Base-by-base conservation (phyloP, 2,113 vertebrate species). In the Argyrosomus japonicus region DNA sequence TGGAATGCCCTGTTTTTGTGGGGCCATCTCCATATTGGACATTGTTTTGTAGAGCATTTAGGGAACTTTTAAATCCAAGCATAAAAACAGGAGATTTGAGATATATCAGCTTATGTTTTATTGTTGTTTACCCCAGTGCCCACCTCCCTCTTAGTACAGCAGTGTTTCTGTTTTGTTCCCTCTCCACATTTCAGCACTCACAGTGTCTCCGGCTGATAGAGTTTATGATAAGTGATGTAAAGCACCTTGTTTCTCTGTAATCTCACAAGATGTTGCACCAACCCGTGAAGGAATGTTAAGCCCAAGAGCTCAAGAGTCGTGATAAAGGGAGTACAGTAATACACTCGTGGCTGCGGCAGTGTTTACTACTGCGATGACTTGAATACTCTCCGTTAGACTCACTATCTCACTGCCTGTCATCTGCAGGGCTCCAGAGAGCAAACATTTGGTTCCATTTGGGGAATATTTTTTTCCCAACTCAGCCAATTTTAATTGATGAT, bases 1-100 rank as follows among this genome's bases (percentile, higher is more conserved):
- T 87, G 81, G 94, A 93, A 94, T 93, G 94, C 82, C 78, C 79
- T 91, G 91, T 94, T 93, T 94, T 93, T 89, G 87, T 91, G 87
- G 50, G 65, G n/a, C 51, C 79, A 61, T 76, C 74, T 82, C 68
- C 51, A 67, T 64, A 75, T 56, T 47, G 43, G 67, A 67, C 2
- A 21, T 68, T 88, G 56, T 87, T 83, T 79, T 79, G 9, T 61
- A 15, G 72, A 64, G 27, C 68, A 13, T 75, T 82, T 58, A 62
- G 54, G 25, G 29, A 57, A 69, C 2, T 45, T 40, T 43, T 15
- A 45, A 48, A 50, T 32, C 40, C 40, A 40, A 14, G 53, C 56
- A 65, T 47, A 19, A 82, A 77, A 75, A 62, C 19, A 18, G 43
- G 3, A 15, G 10, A 13, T 68, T 70, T 57, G 25, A 48, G 43